Evolutionary conservation across 2,113 vertebrate genomes (phyloP), one percentile per base, ranked within the genome.

Genomic region (Chloropsis cyanopogon): DNA sequence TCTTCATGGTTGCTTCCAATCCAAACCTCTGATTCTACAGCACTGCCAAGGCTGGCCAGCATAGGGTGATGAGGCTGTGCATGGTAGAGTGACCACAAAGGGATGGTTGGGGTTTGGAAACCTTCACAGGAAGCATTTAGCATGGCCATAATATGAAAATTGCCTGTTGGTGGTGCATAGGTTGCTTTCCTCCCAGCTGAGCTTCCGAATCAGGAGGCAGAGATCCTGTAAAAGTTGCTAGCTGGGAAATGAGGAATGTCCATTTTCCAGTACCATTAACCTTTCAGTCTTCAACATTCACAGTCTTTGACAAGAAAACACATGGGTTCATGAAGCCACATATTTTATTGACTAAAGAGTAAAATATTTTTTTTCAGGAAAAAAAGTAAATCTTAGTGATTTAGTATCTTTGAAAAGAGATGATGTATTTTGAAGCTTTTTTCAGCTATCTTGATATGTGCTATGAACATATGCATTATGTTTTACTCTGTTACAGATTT

Each of bases 361-460:
- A 88, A 97, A 92, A 72, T 98, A 97, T 97, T 97, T 98, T 86
- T 37, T 98, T 97, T 96, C 91, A 96, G 57, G 70, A 95, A 83
- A 92, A 81, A 82, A 86, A 73, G 25, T 77, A 78, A 16, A 54
- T 65, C 69, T 66, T 86, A 82, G 77, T 89, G 87, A 92, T 97
- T 66, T 77, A 53, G n/a, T 95, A 83, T 61, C 46, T 91, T 91
- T 81, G 53, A 94, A 80, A 92, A 93, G 61, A 97, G 92, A 96
- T 88, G 42, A 95, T 96, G 95, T 97, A 97, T 97, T 97, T 82
- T 98, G 94, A 96, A 97, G 90, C 91, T 96, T 97, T 97, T 90
- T 93, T 88, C 50, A 88, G 33, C 95, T 96, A n/a, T 95, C 96
- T 96, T 97, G 86, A 92, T 94, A 90, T 93, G 83, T 96, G 88